phyloP scores from a whole-genome alignment of 2,113 vertebrate genomes.

The Chamaea fasciata region DNA sequence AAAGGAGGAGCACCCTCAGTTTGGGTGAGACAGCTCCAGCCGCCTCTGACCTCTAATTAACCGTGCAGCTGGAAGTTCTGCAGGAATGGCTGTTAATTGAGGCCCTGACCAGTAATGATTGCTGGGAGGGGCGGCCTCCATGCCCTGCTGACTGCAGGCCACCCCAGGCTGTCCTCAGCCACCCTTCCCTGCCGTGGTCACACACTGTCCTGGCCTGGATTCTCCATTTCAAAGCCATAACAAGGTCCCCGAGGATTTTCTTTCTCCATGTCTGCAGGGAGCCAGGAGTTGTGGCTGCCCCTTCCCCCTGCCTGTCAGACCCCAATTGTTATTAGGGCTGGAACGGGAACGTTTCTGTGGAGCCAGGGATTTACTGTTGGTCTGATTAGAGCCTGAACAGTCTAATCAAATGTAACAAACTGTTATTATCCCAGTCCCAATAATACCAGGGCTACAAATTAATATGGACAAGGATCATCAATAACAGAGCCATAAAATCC shows the following conservation, averaged over 20 bases:
- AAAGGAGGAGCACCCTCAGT: background rate
- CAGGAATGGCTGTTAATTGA: background rate
- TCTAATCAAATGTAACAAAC: background rate
- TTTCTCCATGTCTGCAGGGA: background rate
- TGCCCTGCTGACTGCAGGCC: background rate
- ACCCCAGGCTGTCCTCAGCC: background rate
- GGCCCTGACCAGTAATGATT: background rate
- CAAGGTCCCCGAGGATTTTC: background rate
- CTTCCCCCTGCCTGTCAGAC: background rate
- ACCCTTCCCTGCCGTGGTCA: background rate
- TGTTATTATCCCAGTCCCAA: background rate
- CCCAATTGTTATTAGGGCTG: background rate
- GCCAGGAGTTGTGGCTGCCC: background rate
- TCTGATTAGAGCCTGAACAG: background rate
- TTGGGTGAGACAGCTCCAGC: background rate
- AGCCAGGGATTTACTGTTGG: background rate
- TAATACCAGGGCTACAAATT: background rate
- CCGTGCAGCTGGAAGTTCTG: background rate
- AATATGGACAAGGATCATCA: background rate
- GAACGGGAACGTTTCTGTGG: background rate
- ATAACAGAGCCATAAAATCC: background rate
- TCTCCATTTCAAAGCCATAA: background rate
- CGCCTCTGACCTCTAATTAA: background rate
- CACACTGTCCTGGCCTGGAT: background rate
- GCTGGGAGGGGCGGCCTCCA: background rate